Evolutionary conservation across 2,113 vertebrate genomes (phyloP).

Genomic region (Anarrhichthys ocellatus): DNA sequence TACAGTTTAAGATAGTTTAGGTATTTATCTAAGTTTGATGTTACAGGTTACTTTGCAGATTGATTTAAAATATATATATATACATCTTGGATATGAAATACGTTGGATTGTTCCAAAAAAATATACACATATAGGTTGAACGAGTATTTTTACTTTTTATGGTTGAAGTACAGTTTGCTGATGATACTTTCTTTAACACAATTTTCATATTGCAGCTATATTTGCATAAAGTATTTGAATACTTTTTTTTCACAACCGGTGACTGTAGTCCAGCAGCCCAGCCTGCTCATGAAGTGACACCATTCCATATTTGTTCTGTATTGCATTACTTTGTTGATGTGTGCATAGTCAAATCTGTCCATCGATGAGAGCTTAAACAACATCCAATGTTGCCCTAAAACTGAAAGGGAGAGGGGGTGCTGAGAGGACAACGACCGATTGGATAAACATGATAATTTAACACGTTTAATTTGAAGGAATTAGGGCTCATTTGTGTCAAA

Average conservation of each 20-base stretch:
- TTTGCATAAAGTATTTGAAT: not conserved
- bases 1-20: not conserved
- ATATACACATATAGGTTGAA: not conserved
- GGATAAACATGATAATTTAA: not conserved
- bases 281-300: not conserved
- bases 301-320: not conserved
- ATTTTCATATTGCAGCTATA: not conserved
- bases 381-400: not conserved
- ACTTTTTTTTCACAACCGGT: not conserved
- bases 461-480: not conserved
- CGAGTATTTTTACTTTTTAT: not conserved
- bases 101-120: not conserved
- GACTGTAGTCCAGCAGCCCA: not conserved
- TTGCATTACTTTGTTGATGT: not conserved
- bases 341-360: not conserved
- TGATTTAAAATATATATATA: no score
- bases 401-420: not conserved
- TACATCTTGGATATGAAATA: not conserved
- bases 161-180: not conserved
- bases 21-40: not conserved
- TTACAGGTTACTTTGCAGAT: not conserved
- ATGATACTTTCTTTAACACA: not conserved
- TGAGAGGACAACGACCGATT: not conserved
- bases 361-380: not conserved
- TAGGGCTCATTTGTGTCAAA: constrained; percentile 2